These are phyloP conservation scores for Lasioglossum calceatum DNA, from an alignment of 2,888 invertebrate species.

Conservation along the genomic window DNA sequence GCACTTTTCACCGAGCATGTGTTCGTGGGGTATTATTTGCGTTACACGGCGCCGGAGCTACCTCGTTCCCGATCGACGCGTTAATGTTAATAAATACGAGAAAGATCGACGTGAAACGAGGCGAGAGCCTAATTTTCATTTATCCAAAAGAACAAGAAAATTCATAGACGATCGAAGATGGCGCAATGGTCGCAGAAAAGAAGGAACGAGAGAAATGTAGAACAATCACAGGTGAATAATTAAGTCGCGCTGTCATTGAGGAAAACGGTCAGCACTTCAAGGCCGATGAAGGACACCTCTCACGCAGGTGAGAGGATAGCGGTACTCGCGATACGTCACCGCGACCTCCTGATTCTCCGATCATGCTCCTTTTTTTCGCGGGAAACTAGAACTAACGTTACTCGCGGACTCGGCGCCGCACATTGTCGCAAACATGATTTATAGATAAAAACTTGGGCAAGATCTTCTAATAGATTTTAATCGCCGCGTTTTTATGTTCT, in stretches of 20 bases:
- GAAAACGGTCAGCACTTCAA: conserved; percentile 65
- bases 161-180: not conserved
- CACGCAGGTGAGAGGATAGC: conserved; percentile 74
- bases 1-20: conserved; percentile 6
- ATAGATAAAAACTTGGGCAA: not conserved
- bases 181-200: not conserved
- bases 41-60: not conserved
- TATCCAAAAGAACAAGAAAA: too few species aligned
- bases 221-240: conserved; percentile 65
- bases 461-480: not conserved
- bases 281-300: conserved; percentile 71
- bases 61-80: not conserved
- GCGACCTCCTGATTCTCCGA: conserved; percentile 53
- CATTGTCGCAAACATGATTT: not conserved
- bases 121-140: not conserved
- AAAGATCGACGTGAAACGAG: not conserved
- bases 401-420: conserved; percentile 4
- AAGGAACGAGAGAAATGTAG: conserved; percentile 41
- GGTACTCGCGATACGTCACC: conserved; percentile 72
- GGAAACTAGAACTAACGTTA: conserved; percentile 43
- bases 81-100: not conserved
- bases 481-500: not conserved
- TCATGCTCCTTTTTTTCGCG: conserved; percentile 22
- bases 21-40: not conserved
- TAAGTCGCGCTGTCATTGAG: conserved; percentile 67